These are phyloP conservation scores for Drosophila barbarae DNA, from an alignment of 2,888 invertebrate species.

Conservation along the genomic window DNA sequence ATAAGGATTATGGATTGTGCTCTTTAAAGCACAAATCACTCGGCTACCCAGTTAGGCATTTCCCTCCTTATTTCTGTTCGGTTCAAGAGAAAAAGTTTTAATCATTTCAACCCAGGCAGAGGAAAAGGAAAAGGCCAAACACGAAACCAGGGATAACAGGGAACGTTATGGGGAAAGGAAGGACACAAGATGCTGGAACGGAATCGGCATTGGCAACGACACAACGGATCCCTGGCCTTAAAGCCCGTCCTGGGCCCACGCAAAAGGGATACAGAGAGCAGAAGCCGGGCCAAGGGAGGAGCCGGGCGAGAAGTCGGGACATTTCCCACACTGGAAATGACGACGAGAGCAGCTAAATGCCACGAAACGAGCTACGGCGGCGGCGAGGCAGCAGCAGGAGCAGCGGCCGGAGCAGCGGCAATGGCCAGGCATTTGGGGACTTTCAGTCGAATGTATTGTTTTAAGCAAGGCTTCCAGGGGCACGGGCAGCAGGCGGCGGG, in stretches of 20 bases:
- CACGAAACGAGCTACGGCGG: conserved; percentile 43
- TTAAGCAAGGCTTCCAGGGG: conserved; percentile 56
- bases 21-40: conserved; percentile 17
- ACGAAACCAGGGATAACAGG: not conserved
- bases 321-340: conserved; percentile 9
- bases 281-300: not conserved
- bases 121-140: not conserved
- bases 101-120: conserved; percentile 53
- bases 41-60: conserved; percentile 14
- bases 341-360: conserved; percentile 42
- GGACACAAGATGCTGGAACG: conserved; percentile 3
- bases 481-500: conserved; percentile 23
- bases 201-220: conserved; percentile 1
- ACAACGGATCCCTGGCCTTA: conserved; percentile 10
- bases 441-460: conserved; percentile 66
- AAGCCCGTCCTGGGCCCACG: conserved; percentile 9
- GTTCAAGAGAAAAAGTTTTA: conserved; percentile 42
- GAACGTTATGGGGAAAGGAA: not conserved
- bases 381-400: conserved; percentile 5
- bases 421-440: conserved; percentile 51
- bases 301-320: not conserved
- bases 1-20: not conserved
- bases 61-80: conserved; percentile 16
- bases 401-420: conserved; percentile 38
- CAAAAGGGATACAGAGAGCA: not conserved